These are phyloP conservation scores for Agonopterix arenella DNA, from an alignment of 2,888 invertebrate genomes.

Conservation along the genomic window DNA sequence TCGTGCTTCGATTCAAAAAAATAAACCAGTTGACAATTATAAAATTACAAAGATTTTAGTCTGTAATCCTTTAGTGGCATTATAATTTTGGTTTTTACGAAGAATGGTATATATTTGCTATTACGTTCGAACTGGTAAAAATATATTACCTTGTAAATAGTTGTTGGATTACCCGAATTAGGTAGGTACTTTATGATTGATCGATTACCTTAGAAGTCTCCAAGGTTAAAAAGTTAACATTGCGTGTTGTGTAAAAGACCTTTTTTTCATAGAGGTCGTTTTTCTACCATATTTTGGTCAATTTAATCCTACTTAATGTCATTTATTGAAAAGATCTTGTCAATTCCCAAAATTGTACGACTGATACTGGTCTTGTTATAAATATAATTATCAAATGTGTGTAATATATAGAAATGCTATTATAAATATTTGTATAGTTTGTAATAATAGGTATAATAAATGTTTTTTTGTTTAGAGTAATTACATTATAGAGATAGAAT, in stretches of 20 bases:
- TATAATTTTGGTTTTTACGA: too few relatives aligned
- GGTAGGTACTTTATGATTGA: constrained; percentile 1
- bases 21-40: too few relatives aligned
- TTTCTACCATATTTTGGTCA: constrained; percentile 2
- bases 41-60: too few relatives aligned
- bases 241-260: constrained; percentile 5
- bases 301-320: constrained; percentile 6
- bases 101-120: too few relatives aligned
- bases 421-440: constrained; percentile 5
- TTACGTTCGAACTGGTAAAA: too few relatives aligned
- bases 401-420: constrained; percentile 4
- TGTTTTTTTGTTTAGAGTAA: background rate
- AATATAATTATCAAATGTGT: constrained; percentile 15
- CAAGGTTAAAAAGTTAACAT: constrained; percentile 8
- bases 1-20: too few relatives aligned
- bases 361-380: constrained; percentile 57
- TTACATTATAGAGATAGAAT: background rate
- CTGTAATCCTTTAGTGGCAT: too few relatives aligned
- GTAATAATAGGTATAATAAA: background rate
- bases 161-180: constrained; percentile 1
- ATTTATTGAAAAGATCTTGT: constrained; percentile 32
- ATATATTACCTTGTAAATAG: too few relatives aligned
- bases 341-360: constrained; percentile 47
- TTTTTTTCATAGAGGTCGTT: background rate
- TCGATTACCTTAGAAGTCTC: constrained; percentile 3